phyloP scores from a whole-genome alignment of 1,140 invertebrate genomes.

The Agrypnia vestita region DNA sequence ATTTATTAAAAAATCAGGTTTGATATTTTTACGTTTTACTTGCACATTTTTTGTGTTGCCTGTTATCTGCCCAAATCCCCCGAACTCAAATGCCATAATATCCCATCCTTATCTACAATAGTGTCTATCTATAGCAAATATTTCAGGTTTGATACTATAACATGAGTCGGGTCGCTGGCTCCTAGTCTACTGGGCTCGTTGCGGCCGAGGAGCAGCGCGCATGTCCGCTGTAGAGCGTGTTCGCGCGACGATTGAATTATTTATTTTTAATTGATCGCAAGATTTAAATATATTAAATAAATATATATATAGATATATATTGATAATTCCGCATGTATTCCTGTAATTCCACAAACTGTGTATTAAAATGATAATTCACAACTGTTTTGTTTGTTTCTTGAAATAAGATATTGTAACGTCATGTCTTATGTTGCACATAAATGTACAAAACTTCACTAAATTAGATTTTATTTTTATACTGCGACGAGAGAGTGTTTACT shows the following conservation, averaged over 20 bases:
- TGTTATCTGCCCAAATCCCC: too few relatives aligned
- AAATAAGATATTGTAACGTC: slow-evolving; percentile 36
- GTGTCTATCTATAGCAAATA: too few relatives aligned
- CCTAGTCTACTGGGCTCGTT: background rate
- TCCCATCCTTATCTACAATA: too few relatives aligned
- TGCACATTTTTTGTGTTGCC: too few relatives aligned
- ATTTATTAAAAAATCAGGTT: too few relatives aligned
- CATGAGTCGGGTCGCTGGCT: background rate
- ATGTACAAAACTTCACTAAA: slow-evolving; percentile 60
- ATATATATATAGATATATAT: background rate
- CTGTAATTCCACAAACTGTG: too few relatives aligned
- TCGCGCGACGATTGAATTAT: background rate
- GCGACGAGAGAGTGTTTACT: slow-evolving; percentile 44
- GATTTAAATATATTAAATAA: background rate
- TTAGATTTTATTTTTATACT: slow-evolving; percentile 62
- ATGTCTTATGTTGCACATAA: slow-evolving; percentile 55
- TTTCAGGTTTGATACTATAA: too few relatives aligned
- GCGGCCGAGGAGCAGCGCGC: background rate
- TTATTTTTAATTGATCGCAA: slow-evolving; percentile 7
- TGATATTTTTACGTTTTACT: too few relatives aligned
- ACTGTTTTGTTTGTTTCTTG: background rate
- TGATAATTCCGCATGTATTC: slow-evolving; percentile 27
- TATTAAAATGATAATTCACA: background rate
- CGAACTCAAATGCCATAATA: too few relatives aligned
- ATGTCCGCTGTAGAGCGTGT: background rate